Evolutionary conservation across 2,888 invertebrate genomes (phyloP).

Genomic region (Cheilosia vernalis): DNA sequence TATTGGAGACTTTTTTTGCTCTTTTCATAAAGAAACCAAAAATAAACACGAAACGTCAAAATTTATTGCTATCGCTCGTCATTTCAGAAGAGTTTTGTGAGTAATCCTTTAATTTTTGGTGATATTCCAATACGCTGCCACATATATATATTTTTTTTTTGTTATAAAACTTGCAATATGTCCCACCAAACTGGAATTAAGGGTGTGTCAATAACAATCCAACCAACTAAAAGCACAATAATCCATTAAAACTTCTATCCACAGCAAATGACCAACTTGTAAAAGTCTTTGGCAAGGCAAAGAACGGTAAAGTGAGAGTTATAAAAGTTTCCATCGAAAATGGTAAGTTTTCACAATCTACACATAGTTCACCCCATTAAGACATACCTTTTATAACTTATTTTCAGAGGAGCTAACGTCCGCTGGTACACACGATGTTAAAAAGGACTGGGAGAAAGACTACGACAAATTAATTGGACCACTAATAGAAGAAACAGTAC

Average conservation of each 20-base stretch:
- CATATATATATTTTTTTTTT: conserved; percentile 42
- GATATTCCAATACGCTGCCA: conserved; percentile 5
- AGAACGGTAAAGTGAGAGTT: conserved; percentile 89
- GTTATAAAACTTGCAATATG: conserved; percentile 84
- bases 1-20: conserved; percentile 35
- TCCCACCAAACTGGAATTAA: conserved; percentile 96
- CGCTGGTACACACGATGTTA: conserved; percentile 87
- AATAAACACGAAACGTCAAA: conserved; percentile 60
- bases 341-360: conserved; percentile 85
- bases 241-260: conserved; percentile 78
- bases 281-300: conserved; percentile 92
- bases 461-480: conserved; percentile 90
- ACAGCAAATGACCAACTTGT: conserved; percentile 92
- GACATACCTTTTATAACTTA: not conserved
- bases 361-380: not conserved
- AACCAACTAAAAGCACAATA: not conserved
- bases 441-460: conserved; percentile 93
- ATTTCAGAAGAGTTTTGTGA: conserved; percentile 38
- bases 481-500: conserved; percentile 90
- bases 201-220: conserved; percentile 85
- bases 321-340: conserved; percentile 94
- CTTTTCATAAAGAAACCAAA: conserved; percentile 27
- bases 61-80: conserved; percentile 33
- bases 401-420: conserved; percentile 89
- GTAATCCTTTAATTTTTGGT: conserved; percentile 45